Evolutionary conservation across 2,888 invertebrate species (phyloP).

Genomic region (Melikaiella ostensackeni): DNA sequence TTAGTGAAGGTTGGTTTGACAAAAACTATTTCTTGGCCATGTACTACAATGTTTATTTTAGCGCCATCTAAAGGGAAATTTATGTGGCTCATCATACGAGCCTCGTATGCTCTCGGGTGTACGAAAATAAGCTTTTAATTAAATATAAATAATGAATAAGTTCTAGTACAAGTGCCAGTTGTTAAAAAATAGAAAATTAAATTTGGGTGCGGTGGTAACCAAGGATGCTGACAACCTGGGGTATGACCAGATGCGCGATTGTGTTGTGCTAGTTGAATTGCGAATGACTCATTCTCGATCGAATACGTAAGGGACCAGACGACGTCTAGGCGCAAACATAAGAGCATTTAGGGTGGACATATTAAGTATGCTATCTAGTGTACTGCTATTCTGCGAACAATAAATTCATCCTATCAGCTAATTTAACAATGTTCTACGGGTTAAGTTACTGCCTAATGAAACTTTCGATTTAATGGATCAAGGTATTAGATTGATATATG

Average conservation of each 20-base stretch:
- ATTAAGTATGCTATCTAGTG: not conserved
- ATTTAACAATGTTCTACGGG: not conserved
- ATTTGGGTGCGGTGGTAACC: not conserved
- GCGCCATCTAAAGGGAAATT: too few relatives aligned
- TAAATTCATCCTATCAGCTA: not conserved
- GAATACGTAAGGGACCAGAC: conserved; percentile 52
- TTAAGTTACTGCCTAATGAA: not conserved
- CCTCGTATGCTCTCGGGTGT: too few relatives aligned
- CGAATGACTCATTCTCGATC: conserved; percentile 67
- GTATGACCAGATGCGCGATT: conserved; percentile 69
- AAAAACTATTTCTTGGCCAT: too few relatives aligned
- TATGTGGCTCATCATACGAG: too few relatives aligned
- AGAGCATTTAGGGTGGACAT: conserved; percentile 35
- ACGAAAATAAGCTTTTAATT: too few relatives aligned
- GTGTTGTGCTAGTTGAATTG: conserved; percentile 60
- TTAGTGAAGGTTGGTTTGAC: too few relatives aligned
- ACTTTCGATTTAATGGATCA: not conserved
- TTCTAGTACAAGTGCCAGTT: too few relatives aligned
- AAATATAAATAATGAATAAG: too few relatives aligned
- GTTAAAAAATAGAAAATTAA: not conserved
- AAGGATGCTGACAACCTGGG: conserved; percentile 56
- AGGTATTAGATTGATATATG: too few relatives aligned
- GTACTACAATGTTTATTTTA: too few relatives aligned
- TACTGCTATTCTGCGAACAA: not conserved
- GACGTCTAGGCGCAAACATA: conserved; percentile 41